Evolutionary conservation across 2,797 vertebrate genomes (phyloP).

Genomic region (Thripadectes ignobilis): DNA sequence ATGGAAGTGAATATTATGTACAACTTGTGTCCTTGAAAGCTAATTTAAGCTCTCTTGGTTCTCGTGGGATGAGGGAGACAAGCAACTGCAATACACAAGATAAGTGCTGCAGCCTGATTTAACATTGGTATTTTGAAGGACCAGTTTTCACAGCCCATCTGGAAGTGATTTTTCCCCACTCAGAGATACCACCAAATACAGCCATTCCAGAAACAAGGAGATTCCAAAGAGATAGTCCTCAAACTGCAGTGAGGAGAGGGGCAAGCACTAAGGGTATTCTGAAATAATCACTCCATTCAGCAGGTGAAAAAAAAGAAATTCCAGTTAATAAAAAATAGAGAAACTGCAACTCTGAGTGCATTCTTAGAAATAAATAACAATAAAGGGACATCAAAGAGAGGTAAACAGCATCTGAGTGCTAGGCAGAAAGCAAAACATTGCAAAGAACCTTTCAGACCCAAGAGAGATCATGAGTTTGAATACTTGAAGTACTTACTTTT

Average conservation of each 20-base stretch:
- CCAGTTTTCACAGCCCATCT: conserved; percentile 5
- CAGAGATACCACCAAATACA: not conserved
- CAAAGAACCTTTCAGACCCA: not conserved
- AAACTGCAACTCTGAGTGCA: not conserved
- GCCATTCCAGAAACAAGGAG: not conserved
- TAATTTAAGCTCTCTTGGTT: conserved; percentile 43
- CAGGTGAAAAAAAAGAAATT: not conserved
- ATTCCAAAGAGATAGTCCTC: not conserved
- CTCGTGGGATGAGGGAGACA: conserved; percentile 32
- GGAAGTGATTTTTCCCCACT: conserved; percentile 13
- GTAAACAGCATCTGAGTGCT: not conserved
- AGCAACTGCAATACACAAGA: conserved; percentile 14
- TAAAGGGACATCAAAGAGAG: not conserved
- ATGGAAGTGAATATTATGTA: not conserved
- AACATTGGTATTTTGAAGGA: conserved; percentile 33
- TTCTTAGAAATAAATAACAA: not conserved
- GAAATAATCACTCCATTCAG: not conserved
- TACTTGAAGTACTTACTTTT: not conserved
- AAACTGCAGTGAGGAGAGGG: not conserved
- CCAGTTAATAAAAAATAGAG: not conserved
- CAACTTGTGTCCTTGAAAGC: conserved; percentile 46
- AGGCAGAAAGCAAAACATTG: not conserved
- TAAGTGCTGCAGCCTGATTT: conserved; percentile 15
- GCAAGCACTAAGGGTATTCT: not conserved
- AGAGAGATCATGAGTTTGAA: not conserved